These are phyloP conservation scores for Crocidura indochinensis DNA, from an alignment of 2,797 vertebrate genomes.

Conservation along the genomic window DNA sequence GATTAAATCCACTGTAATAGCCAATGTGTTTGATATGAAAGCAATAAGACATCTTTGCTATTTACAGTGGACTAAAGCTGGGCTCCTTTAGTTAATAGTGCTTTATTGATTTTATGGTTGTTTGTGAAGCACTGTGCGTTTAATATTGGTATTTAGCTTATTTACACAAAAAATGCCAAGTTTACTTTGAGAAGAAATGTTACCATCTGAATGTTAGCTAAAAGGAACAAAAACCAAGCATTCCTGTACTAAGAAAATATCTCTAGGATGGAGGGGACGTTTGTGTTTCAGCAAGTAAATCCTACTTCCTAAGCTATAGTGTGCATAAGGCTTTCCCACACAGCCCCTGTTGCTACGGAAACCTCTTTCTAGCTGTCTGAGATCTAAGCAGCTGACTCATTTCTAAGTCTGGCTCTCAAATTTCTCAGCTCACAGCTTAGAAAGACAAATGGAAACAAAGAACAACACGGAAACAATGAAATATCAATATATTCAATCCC, in stretches of 20 bases:
- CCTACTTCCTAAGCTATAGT: slow-evolving; percentile 82
- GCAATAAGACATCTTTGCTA: slow-evolving; percentile 29
- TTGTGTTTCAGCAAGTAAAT: slow-evolving; percentile 73
- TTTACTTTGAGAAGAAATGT: slow-evolving; percentile 69
- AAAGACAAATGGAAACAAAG: slow-evolving; percentile 85
- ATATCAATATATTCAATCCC: slow-evolving; percentile 74
- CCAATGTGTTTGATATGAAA: slow-evolving; percentile 34
- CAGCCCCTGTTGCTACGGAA: slow-evolving; percentile 89
- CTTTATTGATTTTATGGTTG: slow-evolving; percentile 54
- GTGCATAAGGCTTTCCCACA: slow-evolving; percentile 81
- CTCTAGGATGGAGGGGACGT: slow-evolving; percentile 61
- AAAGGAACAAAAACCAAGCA: slow-evolving; percentile 66
- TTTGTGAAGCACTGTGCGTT: slow-evolving; percentile 60
- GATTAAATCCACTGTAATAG: slow-evolving; percentile 34
- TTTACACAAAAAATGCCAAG: slow-evolving; percentile 58
- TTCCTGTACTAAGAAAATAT: slow-evolving; percentile 67
- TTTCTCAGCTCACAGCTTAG: slow-evolving; percentile 70
- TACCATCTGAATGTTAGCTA: slow-evolving; percentile 59
- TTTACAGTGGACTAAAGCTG: slow-evolving; percentile 60
- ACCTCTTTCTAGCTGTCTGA: slow-evolving; percentile 83
- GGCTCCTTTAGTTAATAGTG: slow-evolving; percentile 58
- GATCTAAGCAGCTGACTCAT: slow-evolving; percentile 86
- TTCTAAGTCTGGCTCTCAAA: slow-evolving; percentile 83
- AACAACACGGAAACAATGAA: slow-evolving; percentile 78
- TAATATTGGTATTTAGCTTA: slow-evolving; percentile 54